Conservation (phyloP, 2,888 invertebrate genomes). For the Hermaeophaga mercurialis region DNA sequence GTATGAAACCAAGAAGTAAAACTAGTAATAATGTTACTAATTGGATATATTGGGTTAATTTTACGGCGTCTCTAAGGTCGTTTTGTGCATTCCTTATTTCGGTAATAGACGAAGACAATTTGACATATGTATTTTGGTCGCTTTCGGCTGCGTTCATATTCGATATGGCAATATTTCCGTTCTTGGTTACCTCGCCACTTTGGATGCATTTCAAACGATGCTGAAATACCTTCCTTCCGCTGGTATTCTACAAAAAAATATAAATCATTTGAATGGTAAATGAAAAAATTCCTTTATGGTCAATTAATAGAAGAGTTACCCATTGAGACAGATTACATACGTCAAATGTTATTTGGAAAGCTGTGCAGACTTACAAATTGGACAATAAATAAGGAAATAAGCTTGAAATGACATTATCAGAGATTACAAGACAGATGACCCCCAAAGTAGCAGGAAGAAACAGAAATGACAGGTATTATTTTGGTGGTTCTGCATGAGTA, state of each 20-base stretch:
- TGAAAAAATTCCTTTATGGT: too few relatives aligned
- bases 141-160: conserved; percentile 18
- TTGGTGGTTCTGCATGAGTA: too few relatives aligned
- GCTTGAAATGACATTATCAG: too few relatives aligned
- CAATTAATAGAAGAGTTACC: too few relatives aligned
- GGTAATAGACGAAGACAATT: conserved; percentile 47
- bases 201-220: conserved; percentile 75
- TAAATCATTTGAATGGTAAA: too few relatives aligned
- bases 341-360: too few relatives aligned
- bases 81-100: conserved; percentile 58
- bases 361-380: too few relatives aligned
- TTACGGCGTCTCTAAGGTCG: conserved; percentile 60
- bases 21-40: conserved; percentile 60
- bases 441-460: too few relatives aligned
- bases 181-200: conserved; percentile 50
- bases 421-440: too few relatives aligned
- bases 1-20: conserved; percentile 46
- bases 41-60: conserved; percentile 60
- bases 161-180: conserved; percentile 44
- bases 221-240: conserved; percentile 63
- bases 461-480: too few relatives aligned
- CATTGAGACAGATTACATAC: too few relatives aligned
- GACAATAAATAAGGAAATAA: too few relatives aligned
- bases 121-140: conserved; percentile 45
- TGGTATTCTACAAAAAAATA: conserved; percentile 47